Base-by-base conservation (phyloP, 2,888 invertebrate genomes). In the Oeneis ivallda region DNA sequence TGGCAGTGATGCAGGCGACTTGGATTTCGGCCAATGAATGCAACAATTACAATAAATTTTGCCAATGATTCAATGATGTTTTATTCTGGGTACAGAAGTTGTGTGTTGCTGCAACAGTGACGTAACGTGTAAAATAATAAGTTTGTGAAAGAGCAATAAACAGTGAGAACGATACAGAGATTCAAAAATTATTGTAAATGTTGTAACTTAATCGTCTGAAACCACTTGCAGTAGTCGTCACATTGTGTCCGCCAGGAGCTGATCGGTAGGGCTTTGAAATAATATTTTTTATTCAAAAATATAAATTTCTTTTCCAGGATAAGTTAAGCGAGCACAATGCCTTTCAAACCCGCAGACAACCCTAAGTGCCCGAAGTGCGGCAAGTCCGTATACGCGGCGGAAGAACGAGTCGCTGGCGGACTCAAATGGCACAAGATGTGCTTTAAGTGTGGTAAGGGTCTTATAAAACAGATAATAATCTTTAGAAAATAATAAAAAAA, bases 341-440 rank as follows among this genome's bases (percentile, higher is more conserved):
- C 99, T 94, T 99, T 99, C 96, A 98, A 98, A 94, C 97, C 99
- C 86, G 96, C 95, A 86, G 98, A 98, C 90, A 96, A 97, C 93
- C 96, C 98, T 78, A 98, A 98, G 93, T 99, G 99, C 95, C 99
- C 99, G 77, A 98, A 98, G 92, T 99, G 99, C 95, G 95, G 96
- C 92, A 99, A 99, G 93, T 98, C 98, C 80, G 99, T 99, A 76
- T 99, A 99, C 92, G 99, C 99, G 79, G 99, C 99, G 74, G 99
- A 99, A 92, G 99, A 99, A 92, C 96, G 98, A 85, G 96, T 98
- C 79, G 99, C 98, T 81, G 99, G 98, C 81, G 99, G 99, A 84
- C 96, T 97, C 91, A 99, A 99, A 94, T 99, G 95, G 95, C 98
- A 99, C 96, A 99, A 98, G 93, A 96, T 96, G 93, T 99, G 98